phyloP scores from a whole-genome alignment of 2,797 vertebrate genomes.

The Pseudochromis fuscus region DNA sequence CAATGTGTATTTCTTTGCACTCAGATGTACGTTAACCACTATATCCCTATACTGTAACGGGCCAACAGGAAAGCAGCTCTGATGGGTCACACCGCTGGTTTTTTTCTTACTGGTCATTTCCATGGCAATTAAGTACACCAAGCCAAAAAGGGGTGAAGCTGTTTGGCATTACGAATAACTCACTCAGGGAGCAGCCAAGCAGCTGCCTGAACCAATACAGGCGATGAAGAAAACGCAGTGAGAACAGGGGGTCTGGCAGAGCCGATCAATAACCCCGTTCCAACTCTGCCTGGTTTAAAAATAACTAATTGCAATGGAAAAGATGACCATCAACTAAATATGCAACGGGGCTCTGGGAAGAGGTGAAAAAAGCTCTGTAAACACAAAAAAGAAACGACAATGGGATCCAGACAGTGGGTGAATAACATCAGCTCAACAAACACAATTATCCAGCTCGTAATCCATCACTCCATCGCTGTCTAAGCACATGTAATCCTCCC shows the following conservation, averaged over 20 bases:
- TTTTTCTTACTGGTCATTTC: constrained; percentile 39
- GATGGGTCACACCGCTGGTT: constrained; percentile 17
- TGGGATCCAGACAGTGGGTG: constrained; percentile 30
- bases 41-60: neutral
- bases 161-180: constrained; percentile 38
- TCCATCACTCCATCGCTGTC: constrained; percentile 31
- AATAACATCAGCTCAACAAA: constrained; percentile 65
- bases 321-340: constrained; percentile 52
- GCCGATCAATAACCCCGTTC: constrained; percentile 51
- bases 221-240: constrained; percentile 31
- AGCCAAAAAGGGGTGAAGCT: constrained; percentile 38
- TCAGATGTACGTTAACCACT: constrained; percentile 7
- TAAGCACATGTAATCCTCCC: constrained; percentile 29
- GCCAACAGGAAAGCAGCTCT: constrained; percentile 10
- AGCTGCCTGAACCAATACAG: constrained; percentile 53
- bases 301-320: constrained; percentile 66
- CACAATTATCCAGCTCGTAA: constrained; percentile 27
- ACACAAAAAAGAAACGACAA: constrained; percentile 36
- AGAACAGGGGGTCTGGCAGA: constrained; percentile 34
- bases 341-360: constrained; percentile 46
- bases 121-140: constrained; percentile 21
- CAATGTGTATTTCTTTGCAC: neutral
- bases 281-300: constrained; percentile 53
- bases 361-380: constrained; percentile 49
- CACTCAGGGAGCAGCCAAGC: constrained; percentile 37